A percentile compares a stretch with the other conserved stretches of the same genome.
These are phyloP conservation scores for Brassicogethes aeneus DNA, from an alignment of 2,888 invertebrate genomes.

Conservation along the genomic window DNA sequence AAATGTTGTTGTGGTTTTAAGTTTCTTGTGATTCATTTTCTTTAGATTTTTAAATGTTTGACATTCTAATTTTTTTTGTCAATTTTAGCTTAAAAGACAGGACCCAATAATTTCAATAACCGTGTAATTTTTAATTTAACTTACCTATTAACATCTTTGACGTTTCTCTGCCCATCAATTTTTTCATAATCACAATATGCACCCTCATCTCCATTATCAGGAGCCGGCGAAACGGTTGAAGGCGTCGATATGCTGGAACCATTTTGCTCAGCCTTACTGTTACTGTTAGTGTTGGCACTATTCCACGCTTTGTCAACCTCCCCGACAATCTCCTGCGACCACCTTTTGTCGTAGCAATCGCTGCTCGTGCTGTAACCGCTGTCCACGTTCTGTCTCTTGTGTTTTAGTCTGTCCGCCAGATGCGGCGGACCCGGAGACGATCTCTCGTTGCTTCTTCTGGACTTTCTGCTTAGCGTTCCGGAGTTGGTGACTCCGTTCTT, in stretches of 20 bases:
- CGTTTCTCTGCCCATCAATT: constrained; percentile 26
- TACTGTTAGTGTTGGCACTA: constrained; percentile 30
- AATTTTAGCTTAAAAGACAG: no score
- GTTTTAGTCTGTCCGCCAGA: constrained; percentile 39
- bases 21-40: no score
- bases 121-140: no score
- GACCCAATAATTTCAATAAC: no score
- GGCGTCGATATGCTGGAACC: constrained; percentile 44
- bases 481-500: constrained; percentile 40
- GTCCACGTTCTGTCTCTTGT: constrained; percentile 70
- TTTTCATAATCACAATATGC: constrained; percentile 26
- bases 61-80: no score
- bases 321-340: constrained; percentile 65
- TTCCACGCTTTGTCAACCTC: constrained; percentile 32
- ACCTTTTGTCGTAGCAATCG: constrained; percentile 72
- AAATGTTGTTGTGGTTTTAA: no score
- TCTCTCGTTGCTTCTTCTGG: constrained; percentile 42
- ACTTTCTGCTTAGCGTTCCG: constrained; percentile 46
- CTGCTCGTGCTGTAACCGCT: constrained; percentile 83
- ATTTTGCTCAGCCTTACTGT: constrained; percentile 30
- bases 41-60: no score
- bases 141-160: constrained; percentile 1
- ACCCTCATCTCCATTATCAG: constrained; percentile 31
- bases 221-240: constrained; percentile 51
- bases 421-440: constrained; percentile 38